Evolutionary conservation across 2,888 invertebrate genomes (phyloP), one percentile per base, ranked within the genome.

Genomic region (Sycophila texana): DNA sequence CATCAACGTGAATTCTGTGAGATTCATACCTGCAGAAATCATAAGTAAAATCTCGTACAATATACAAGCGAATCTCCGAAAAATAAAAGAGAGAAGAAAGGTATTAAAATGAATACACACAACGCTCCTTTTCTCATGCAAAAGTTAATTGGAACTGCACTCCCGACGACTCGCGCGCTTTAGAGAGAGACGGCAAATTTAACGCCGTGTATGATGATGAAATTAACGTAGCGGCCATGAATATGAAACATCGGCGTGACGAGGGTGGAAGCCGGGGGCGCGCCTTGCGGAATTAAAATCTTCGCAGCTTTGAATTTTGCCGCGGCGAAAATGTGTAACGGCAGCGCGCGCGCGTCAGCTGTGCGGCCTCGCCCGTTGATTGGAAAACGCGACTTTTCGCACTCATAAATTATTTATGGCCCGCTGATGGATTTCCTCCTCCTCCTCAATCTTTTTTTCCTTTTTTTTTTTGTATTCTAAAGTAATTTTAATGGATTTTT

Each of bases 161-260:
- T 39, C 10, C 39, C 39, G 39, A 39, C 39, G 39, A 39, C 39
- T 39, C 39, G 10, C 39, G 39, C 10, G 39, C 10, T 39, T 39
- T n/a, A n/a, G 10, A 14, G 3, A 67, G 10, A 70, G 7, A 22
- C 30, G 13, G 70, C 80, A 75, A 81, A 82, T 82, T 77, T 74
- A 74, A 26, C 67, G 65, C 67, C 58, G 67, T 66, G 74, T 22
- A 68, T 80, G 77, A 78, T 82, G 84, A 85, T 85, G 83, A 85
- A 85, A 85, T 85, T 86, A 86, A 84, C 85, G 81, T 79, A 75
- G 81, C 80, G 82, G 83, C 77, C 83, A 85, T 85, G 85, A 85
- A 85, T 85, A 85, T 86, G 85, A 85, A 85, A 84, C 82, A 74
- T 68, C 74, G 65, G 22, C 49, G 71, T 51, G 39, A 39, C 39